Evolutionary conservation across 2,888 invertebrate genomes (phyloP).

Genomic region (Temnothorax ravouxi): DNA sequence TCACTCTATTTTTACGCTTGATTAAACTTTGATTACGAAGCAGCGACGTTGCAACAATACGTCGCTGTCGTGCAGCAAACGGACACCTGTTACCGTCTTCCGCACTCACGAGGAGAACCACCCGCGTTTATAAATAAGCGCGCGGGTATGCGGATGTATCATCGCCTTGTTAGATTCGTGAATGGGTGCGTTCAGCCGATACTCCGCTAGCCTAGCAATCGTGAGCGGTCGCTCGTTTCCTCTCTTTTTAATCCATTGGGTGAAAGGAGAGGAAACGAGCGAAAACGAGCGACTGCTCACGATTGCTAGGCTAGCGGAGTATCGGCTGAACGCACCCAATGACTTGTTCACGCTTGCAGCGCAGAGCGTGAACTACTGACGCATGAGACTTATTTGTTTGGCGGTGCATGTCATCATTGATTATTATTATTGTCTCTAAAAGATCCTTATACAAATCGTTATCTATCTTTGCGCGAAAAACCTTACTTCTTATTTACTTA

Average conservation of each 20-base stretch:
- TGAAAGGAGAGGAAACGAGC: no score
- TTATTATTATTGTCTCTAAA: neutral
- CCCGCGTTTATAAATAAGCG: slow-evolving; percentile 45
- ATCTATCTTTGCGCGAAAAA: neutral
- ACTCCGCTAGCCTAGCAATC: no score
- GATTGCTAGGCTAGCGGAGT: no score
- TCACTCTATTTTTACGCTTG: no score
- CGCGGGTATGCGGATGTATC: slow-evolving; percentile 15
- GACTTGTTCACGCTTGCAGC: slow-evolving; percentile 30
- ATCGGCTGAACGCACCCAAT: no score
- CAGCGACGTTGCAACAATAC: neutral
- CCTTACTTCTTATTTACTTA: neutral
- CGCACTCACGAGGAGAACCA: slow-evolving; percentile 22
- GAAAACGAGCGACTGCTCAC: no score
- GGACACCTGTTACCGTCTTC: slow-evolving; percentile 72
- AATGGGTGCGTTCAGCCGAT: no score
- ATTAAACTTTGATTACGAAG: neutral
- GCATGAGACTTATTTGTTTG: neutral
- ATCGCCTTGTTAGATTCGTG: slow-evolving; percentile 35
- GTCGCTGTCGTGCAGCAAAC: slow-evolving; percentile 33
- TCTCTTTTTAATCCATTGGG: no score
- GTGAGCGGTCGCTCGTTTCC: no score
- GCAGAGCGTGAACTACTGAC: neutral
- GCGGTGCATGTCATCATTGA: neutral
- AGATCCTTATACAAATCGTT: neutral